These are phyloP conservation scores for Trachemys scripta DNA, from an alignment of 2,113 vertebrate genomes.

Conservation along the genomic window DNA sequence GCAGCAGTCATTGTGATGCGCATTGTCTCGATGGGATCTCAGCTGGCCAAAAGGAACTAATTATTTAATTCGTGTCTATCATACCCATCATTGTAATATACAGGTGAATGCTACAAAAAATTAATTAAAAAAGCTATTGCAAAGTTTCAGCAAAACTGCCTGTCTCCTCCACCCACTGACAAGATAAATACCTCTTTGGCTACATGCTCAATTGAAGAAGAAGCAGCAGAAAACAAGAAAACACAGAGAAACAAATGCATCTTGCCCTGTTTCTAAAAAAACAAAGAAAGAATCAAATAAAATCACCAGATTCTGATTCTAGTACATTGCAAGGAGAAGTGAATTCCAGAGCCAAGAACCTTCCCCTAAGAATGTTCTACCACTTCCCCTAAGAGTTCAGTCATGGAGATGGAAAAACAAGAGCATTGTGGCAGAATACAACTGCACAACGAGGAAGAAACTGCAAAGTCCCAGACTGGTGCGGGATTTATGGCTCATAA, in stretches of 20 bases:
- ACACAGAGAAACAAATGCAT: rapidly evolving
- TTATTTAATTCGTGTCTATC: rapidly evolving
- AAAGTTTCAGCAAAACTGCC: neutral
- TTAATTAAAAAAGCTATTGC: rapidly evolving
- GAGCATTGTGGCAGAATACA: neutral
- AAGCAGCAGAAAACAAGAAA: neutral
- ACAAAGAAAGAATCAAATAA: rapidly evolving
- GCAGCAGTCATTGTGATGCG: neutral
- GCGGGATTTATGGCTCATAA: neutral
- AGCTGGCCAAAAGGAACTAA: neutral
- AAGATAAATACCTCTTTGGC: neutral
- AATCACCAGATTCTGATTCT: neutral
- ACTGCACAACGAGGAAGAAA: rapidly evolving
- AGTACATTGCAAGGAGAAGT: rapidly evolving
- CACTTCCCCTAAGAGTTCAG: neutral
- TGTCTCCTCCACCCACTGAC: neutral
- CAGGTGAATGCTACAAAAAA: neutral
- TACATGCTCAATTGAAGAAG: neutral
- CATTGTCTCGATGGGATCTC: neutral
- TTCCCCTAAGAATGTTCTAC: neutral
- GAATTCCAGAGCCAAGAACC: neutral
- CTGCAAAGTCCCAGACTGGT: rapidly evolving
- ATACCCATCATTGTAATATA: neutral
- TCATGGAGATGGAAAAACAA: neutral
- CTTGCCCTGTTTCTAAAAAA: rapidly evolving